Conservation (phyloP, 2,113 vertebrate species). For the Bujurquina vittata region DNA sequence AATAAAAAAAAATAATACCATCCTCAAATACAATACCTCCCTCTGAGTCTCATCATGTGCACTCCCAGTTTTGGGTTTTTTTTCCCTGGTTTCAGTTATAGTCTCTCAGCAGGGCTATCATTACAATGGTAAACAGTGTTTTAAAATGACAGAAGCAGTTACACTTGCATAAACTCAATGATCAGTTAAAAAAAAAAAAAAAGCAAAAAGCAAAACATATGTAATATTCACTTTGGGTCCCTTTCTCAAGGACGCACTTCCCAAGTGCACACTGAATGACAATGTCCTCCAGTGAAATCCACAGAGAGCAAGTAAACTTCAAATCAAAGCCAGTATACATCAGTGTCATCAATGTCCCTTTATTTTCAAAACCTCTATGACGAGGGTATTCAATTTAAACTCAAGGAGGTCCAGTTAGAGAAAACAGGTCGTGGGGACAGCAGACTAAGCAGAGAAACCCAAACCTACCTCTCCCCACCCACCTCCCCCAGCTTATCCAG, state of each 20-base stretch:
- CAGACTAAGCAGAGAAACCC: too few species aligned
- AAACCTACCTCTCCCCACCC: too few species aligned
- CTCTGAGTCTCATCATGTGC: constrained; percentile 69
- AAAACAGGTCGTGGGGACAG: too few species aligned
- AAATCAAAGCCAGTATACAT: constrained; percentile 13
- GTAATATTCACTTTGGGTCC: neutral
- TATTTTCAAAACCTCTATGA: neutral
- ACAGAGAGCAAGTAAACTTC: constrained; percentile 9
- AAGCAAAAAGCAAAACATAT: neutral
- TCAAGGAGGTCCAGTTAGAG: too few species aligned
- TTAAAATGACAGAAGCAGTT: constrained; percentile 15
- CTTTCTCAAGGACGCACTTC: constrained; percentile 32
- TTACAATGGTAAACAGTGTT: constrained; percentile 13
- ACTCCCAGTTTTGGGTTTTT: constrained; percentile 38
- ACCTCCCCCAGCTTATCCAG: too few species aligned
- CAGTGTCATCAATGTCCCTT: neutral
- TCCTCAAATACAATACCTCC: constrained; percentile 70
- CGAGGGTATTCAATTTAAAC: too few species aligned
- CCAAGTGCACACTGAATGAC: constrained; percentile 12
- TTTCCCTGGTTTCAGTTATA: constrained; percentile 5
- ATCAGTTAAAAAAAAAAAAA: neutral
- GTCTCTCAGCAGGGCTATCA: constrained; percentile 10
- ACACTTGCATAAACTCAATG: constrained; percentile 19
- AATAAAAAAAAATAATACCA: constrained; percentile 41
- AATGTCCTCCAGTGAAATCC: constrained; percentile 15